A percentile compares a stretch with the other conserved stretches of the same genome.
phyloP scores from a whole-genome alignment of 2,888 invertebrate species.

The Xylota segnis region DNA sequence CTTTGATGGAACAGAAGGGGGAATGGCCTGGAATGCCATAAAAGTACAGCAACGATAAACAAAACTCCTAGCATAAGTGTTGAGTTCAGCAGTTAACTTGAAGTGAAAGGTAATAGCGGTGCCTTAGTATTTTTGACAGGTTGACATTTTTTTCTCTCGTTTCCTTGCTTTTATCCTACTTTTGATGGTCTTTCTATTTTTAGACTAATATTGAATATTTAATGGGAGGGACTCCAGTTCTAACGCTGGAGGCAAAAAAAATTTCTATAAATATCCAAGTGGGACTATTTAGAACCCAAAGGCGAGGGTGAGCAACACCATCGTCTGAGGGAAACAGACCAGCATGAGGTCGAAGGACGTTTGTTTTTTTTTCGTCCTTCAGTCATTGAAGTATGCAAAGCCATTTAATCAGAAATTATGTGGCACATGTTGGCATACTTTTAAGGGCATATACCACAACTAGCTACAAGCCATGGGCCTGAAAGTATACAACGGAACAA shows the following conservation, averaged over 20 bases:
- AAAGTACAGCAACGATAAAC: slow-evolving; percentile 21
- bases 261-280: slow-evolving; percentile 14
- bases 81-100: slow-evolving; percentile 29
- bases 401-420: too few relatives aligned
- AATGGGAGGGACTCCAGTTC: neutral
- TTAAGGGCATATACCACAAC: too few relatives aligned
- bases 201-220: slow-evolving; percentile 21
- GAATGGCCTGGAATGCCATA: neutral
- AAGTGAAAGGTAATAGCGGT: slow-evolving; percentile 28
- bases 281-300: neutral
- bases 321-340: neutral
- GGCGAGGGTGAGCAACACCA: neutral
- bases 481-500: too few relatives aligned
- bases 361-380: too few relatives aligned
- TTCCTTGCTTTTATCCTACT: neutral
- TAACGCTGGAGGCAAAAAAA: neutral
- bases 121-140: slow-evolving; percentile 24
- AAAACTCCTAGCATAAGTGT: slow-evolving; percentile 20
- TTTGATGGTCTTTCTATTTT: slow-evolving; percentile 23
- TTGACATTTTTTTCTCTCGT: slow-evolving; percentile 22
- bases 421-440: too few relatives aligned
- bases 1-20: neutral
- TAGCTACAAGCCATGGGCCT: too few relatives aligned
- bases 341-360: neutral
- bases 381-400: too few relatives aligned